Base-by-base conservation (phyloP, 2,113 vertebrate species). In the Colossoma macropomum region DNA sequence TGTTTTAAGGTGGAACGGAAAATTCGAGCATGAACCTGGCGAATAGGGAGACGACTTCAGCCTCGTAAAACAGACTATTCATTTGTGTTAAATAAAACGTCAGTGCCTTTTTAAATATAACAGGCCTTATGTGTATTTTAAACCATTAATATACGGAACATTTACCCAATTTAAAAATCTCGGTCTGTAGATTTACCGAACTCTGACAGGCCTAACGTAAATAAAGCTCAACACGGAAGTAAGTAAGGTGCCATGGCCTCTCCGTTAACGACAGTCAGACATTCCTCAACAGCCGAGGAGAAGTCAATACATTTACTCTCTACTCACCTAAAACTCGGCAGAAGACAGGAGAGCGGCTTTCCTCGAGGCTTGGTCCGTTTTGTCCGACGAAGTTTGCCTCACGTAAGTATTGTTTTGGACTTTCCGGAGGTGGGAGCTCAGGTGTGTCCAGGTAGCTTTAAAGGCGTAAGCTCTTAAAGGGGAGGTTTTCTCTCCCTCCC, bases 381-480 rank as follows among this genome's bases (percentile, higher is more conserved):
- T 76, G 59, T 38, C 19, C 52, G 41, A 15, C 6, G 21, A 38
- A 76, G 23, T 54, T 2, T 8, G 23, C 4, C 32, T 7, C 2
- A 12, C 3, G 15, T 34, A 19, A 3, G 60, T 66, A 17, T 16
- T 66, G 12, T 73, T 75, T 65, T 21, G 28, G 9, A 41, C 56
- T 69, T 32, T 85, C 34, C 63, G 3, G 48, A 70, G 34, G 79
- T 54, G 27, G 70, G 81, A 75, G 56, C 75, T 81, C 87, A 88
- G 87, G 87, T 88, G 87, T 79, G 87, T 81, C 70, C 87, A 88
- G 84, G 86, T 88, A 23, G 45, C 60, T 15, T 82, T 85, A 85
- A 85, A 85, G 84, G 84, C 62, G n/a, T 48, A 54, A 4, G 11
- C 54, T 66, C 59, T 85, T 82, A 85, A 86, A 86, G 84, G 84